Evolutionary conservation across 2,113 vertebrate genomes (phyloP).

Genomic region (Phalacrocorax carbo): DNA sequence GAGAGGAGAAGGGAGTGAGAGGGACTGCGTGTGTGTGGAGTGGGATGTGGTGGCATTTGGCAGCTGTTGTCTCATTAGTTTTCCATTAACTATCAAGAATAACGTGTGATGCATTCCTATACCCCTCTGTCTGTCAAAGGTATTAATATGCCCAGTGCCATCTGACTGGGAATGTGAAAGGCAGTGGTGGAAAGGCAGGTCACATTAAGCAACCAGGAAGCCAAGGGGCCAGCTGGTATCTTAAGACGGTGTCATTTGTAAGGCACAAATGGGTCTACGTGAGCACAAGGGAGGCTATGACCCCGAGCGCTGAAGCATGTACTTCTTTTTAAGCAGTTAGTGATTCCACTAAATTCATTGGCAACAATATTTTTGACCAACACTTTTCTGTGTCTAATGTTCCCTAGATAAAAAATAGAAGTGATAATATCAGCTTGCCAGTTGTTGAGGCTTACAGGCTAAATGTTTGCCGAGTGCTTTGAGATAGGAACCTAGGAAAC

Average conservation of each 20-base stretch:
- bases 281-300: not conserved
- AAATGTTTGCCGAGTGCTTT: constrained; percentile 40
- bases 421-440: constrained; percentile 30
- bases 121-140: not conserved
- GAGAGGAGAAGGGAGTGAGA: not conserved
- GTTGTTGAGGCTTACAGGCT: constrained; percentile 43
- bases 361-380: constrained; percentile 26
- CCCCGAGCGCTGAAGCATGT: not conserved
- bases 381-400: not conserved
- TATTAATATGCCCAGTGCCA: not conserved
- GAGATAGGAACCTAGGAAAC: constrained; percentile 48
- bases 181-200: not conserved
- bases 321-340: not conserved
- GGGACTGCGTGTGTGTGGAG: not conserved
- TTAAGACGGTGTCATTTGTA: not conserved
- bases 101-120: not conserved
- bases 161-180: not conserved
- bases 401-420: constrained; percentile 40
- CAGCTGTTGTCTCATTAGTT: constrained; percentile 51
- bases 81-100: constrained; percentile 6
- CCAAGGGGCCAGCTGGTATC: not conserved
- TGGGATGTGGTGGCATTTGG: not conserved
- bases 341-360: not conserved
- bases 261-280: not conserved
- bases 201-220: not conserved